Evolutionary conservation across 2,113 vertebrate genomes (phyloP).

Genomic region (Gobius niger): DNA sequence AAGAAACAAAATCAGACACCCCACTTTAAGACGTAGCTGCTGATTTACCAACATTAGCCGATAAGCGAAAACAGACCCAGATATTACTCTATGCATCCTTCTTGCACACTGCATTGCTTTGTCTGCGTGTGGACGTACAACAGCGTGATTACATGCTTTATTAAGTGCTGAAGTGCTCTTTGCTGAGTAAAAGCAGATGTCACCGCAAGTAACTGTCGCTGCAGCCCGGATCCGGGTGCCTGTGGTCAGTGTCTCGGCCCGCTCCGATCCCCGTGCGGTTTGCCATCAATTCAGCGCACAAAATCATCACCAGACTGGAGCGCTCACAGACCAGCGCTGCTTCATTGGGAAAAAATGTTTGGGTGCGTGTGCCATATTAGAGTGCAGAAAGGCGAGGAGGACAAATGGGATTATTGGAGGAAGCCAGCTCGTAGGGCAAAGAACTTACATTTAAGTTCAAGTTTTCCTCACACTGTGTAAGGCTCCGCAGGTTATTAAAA

Average conservation of each 20-base stretch:
- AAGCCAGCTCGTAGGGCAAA: background rate
- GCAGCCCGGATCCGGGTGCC: constrained; percentile 63
- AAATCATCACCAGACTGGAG: constrained; percentile 33
- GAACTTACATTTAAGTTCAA: no score
- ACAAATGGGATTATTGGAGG: constrained; percentile 12
- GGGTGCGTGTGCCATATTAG: constrained; percentile 21
- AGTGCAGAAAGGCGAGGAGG: constrained; percentile 3
- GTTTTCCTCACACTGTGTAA: no score
- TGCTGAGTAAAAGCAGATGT: constrained; percentile 78
- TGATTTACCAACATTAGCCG: constrained; percentile 41
- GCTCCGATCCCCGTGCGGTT: constrained; percentile 51
- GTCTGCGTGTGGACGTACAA: constrained; percentile 62
- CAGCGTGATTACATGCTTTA: constrained; percentile 75
- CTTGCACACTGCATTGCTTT: constrained; percentile 29
- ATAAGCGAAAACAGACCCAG: constrained; percentile 59
- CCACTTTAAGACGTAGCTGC: constrained; percentile 23
- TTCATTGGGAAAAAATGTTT: background rate
- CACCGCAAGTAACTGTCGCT: constrained; percentile 72
- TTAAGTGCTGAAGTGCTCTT: constrained; percentile 75
- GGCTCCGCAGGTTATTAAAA: no score
- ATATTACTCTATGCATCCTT: constrained; percentile 14
- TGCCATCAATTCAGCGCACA: constrained; percentile 37
- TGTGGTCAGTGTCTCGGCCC: constrained; percentile 67
- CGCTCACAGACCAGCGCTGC: constrained; percentile 2
- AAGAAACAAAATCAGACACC: no score